Evolutionary conservation across 2,888 invertebrate genomes (phyloP).

Genomic region (Cataglyphis altisquamis): DNA sequence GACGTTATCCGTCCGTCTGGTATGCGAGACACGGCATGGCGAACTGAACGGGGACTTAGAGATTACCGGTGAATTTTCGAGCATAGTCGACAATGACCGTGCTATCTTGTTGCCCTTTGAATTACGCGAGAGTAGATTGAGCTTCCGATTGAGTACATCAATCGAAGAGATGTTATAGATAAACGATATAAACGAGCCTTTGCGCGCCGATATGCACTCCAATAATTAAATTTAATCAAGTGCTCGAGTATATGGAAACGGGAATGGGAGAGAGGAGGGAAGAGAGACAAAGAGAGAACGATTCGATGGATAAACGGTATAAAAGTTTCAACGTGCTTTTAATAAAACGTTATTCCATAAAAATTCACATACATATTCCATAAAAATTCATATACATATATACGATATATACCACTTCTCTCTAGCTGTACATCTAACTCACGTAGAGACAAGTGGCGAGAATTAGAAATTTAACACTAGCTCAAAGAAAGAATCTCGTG

Average conservation of each 20-base stretch:
- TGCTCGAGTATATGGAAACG: slow-evolving; percentile 32
- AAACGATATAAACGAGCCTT: slow-evolving; percentile 30
- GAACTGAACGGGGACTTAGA: slow-evolving; percentile 13
- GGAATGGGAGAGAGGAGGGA: not conserved
- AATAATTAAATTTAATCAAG: slow-evolving; percentile 55
- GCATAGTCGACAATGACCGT: slow-evolving; percentile 13
- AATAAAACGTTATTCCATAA: slow-evolving; percentile 7
- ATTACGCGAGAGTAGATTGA: slow-evolving; percentile 11
- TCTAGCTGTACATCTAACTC: not conserved
- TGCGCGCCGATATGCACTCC: slow-evolving; percentile 25
- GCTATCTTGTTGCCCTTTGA: not conserved
- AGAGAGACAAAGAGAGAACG: not conserved
- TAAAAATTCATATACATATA: too few relatives aligned
- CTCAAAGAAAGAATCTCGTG: slow-evolving; percentile 45
- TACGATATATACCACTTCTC: not conserved
- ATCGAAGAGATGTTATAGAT: slow-evolving; percentile 31
- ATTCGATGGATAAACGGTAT: not conserved
- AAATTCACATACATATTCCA: slow-evolving; percentile 2
- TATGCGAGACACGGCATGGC: slow-evolving; percentile 4
- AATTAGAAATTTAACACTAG: slow-evolving; percentile 64
- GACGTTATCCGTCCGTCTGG: slow-evolving; percentile 58
- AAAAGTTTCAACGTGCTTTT: slow-evolving; percentile 16
- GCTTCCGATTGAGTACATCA: not conserved
- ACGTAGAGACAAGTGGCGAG: slow-evolving; percentile 44
- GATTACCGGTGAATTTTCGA: slow-evolving; percentile 33